Percentiles rank a stretch among this genome's conserved stretches.
These are phyloP conservation scores for Sphaeridia pumilis DNA, from an alignment of 2,888 invertebrate species.

Conservation along the genomic window DNA sequence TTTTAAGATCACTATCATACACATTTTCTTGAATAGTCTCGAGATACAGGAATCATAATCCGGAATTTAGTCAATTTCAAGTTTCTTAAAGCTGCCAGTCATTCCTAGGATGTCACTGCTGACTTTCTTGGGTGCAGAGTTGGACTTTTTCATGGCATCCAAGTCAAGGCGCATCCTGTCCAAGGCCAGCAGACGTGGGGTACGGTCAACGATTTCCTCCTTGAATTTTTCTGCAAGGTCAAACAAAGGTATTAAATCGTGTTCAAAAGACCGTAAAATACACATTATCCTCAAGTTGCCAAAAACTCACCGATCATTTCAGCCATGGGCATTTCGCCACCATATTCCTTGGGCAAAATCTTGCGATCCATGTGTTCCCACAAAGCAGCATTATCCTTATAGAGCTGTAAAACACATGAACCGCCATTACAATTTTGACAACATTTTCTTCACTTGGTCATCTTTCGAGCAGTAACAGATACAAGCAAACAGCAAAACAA, in stretches of 20 bases:
- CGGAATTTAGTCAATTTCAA: slow-evolving; percentile 35
- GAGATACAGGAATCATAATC: too few relatives aligned
- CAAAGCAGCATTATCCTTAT: slow-evolving; percentile 61
- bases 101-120: slow-evolving; percentile 29
- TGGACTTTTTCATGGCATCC: slow-evolving; percentile 28
- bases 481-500: too few relatives aligned
- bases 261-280: too few relatives aligned
- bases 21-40: too few relatives aligned
- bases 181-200: slow-evolving; percentile 51
- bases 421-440: too few relatives aligned
- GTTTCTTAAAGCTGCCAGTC: slow-evolving; percentile 33
- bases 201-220: slow-evolving; percentile 50
- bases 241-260: too few relatives aligned
- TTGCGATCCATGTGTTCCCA: slow-evolving; percentile 57
- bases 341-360: slow-evolving; percentile 70
- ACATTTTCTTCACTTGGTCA: slow-evolving; percentile 10
- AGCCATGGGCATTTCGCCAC: slow-evolving; percentile 67
- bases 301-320: slow-evolving; percentile 75
- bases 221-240: slow-evolving; percentile 53
- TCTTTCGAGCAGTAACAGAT: background rate
- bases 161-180: slow-evolving; percentile 55
- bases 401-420: slow-evolving; percentile 55
- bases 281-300: too few relatives aligned
- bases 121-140: slow-evolving; percentile 19
- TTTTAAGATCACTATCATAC: too few relatives aligned